phyloP scores from a whole-genome alignment of 2,888 invertebrate genomes.

The Coenonympha glycerion region DNA sequence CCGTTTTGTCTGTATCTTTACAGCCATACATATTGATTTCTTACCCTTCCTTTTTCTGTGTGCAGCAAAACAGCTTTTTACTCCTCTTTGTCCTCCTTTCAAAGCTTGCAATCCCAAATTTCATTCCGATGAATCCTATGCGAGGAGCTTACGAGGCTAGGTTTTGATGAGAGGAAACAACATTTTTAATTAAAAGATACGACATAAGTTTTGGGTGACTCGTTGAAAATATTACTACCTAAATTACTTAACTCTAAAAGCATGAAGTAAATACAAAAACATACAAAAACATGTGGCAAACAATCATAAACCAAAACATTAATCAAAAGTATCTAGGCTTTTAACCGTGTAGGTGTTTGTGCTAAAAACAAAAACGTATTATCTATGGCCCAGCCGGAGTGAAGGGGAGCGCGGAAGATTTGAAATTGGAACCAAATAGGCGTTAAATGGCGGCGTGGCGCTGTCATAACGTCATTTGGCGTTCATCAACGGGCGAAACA shows the following conservation, averaged over 20 bases:
- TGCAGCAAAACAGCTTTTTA: constrained; percentile 48
- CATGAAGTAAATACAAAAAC: no score
- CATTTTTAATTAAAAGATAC: constrained; percentile 46
- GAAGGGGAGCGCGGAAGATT: constrained; percentile 73
- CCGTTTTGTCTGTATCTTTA: constrained; percentile 22
- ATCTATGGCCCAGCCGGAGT: constrained; percentile 66
- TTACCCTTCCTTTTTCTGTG: constrained; percentile 58
- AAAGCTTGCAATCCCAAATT: constrained; percentile 51
- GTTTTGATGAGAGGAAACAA: constrained; percentile 40
- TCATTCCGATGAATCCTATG: constrained; percentile 54
- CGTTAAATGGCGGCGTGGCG: constrained; percentile 79
- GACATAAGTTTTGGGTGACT: no score
- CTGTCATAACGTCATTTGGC: constrained; percentile 75
- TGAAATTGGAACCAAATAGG: constrained; percentile 80
- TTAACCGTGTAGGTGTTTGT: not conserved
- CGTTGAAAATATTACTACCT: no score
- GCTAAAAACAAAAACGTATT: constrained; percentile 62
- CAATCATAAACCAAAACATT: not conserved
- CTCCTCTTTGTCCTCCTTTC: constrained; percentile 54
- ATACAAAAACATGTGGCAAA: no score
- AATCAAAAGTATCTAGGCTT: not conserved
- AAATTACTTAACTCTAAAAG: no score
- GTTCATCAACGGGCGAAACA: constrained; percentile 74
- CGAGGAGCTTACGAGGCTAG: constrained; percentile 44
- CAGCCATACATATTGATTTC: constrained; percentile 57